A percentile compares a stretch with the other conserved stretches of the same genome.
These are phyloP conservation scores for Eidolon helvum DNA, from an alignment of 2,113 vertebrate species.

Conservation along the genomic window DNA sequence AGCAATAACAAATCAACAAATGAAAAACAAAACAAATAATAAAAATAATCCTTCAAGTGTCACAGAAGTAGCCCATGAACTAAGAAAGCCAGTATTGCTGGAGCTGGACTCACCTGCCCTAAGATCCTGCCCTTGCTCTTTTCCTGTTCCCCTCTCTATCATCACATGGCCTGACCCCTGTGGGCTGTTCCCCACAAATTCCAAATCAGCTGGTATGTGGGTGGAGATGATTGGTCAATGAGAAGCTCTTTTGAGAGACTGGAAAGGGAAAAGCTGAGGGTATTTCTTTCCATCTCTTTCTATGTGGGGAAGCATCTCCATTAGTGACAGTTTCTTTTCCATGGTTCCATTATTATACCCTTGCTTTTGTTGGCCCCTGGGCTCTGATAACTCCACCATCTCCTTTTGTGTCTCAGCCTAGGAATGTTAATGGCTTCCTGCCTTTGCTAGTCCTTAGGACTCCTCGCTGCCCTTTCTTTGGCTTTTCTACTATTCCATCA, in stretches of 20 bases:
- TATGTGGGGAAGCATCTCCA: not conserved
- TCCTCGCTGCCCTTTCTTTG: not conserved
- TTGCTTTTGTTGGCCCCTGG: not conserved
- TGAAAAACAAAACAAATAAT: not conserved
- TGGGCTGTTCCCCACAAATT: not conserved
- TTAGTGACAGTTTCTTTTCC: not conserved
- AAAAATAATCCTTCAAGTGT: not conserved
- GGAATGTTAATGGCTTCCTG: not conserved
- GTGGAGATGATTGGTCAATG: not conserved
- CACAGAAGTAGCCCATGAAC: not conserved
- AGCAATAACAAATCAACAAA: not conserved
- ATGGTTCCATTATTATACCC: not conserved
- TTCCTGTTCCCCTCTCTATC: not conserved
- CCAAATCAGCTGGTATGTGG: not conserved
- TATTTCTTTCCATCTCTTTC: not conserved
- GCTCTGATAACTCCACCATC: not conserved
- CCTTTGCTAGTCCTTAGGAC: not conserved
- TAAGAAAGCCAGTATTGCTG: not conserved
- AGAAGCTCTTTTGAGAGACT: not conserved
- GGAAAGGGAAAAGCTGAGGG: not conserved
- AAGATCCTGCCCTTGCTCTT: not conserved
- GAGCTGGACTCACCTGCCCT: not conserved
- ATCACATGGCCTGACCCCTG: too few relatives aligned
- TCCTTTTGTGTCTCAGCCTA: not conserved
- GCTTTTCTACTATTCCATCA: not conserved